phyloP scores from a whole-genome alignment of 2,113 vertebrate species.

The Pluvialis apricaria region DNA sequence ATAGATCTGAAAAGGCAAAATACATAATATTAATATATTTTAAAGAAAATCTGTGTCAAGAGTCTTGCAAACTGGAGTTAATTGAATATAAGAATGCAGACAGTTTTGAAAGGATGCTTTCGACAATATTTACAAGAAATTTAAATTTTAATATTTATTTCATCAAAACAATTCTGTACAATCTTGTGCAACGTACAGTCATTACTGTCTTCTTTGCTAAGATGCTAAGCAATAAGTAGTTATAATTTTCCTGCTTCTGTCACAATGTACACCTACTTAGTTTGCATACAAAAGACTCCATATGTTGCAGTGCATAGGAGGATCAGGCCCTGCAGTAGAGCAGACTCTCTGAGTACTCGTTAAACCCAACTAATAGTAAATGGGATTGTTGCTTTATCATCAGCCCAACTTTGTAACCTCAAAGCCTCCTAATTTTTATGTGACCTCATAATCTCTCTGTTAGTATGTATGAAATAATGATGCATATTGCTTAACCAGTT shows the following conservation, averaged over 20 bases:
- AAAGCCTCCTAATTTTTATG: slow-evolving; percentile 3
- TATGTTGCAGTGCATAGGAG: neutral
- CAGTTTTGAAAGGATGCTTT: neutral
- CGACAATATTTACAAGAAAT: neutral
- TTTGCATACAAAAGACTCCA: neutral
- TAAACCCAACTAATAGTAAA: slow-evolving; percentile 5
- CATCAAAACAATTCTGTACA: neutral
- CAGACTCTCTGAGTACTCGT: neutral
- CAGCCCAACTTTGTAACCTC: neutral
- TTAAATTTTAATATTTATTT: neutral
- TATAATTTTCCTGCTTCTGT: neutral
- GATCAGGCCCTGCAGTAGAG: neutral
- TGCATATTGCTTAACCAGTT: neutral
- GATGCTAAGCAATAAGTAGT: neutral
- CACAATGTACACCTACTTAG: neutral
- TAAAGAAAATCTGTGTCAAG: neutral
- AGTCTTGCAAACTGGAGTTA: neutral
- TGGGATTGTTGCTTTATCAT: neutral
- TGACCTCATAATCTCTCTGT: slow-evolving; percentile 23
- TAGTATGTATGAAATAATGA: neutral
- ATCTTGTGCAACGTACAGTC: neutral
- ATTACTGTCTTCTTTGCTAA: neutral
- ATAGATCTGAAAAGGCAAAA: neutral
- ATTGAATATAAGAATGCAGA: neutral
- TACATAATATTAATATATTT: neutral